Evolutionary conservation across 2,888 invertebrate genomes (phyloP).

Genomic region (Hirtodrosophila cameraria): DNA sequence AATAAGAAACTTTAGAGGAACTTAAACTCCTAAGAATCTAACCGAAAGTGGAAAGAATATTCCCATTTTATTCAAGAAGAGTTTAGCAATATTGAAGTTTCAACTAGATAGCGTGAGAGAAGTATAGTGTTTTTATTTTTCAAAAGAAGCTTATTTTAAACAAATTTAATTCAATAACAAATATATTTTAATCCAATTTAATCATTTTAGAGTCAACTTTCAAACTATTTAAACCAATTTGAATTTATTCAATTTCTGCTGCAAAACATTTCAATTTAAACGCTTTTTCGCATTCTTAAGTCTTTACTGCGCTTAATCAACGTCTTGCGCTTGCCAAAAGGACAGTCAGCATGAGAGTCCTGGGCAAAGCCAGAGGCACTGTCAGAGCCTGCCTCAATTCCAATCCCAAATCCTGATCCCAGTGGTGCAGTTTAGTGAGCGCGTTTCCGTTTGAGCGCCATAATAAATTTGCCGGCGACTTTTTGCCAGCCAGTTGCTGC

Average conservation of each 20-base stretch:
- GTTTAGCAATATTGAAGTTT: no score
- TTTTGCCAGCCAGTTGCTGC: constrained; percentile 68
- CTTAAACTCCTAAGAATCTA: no score
- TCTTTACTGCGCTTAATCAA: constrained; percentile 62
- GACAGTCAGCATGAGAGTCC: constrained; percentile 43
- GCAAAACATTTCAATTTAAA: constrained; percentile 31
- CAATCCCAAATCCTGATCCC: constrained; percentile 42
- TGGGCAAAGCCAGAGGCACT: constrained; percentile 15
- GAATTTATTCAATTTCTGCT: constrained; percentile 16
- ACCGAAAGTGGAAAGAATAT: no score
- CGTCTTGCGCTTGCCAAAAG: constrained; percentile 52
- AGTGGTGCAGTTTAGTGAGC: constrained; percentile 73
- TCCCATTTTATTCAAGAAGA: no score
- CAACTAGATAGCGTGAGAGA: no score
- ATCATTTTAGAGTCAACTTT: background rate
- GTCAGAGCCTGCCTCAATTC: background rate
- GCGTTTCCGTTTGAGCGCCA: constrained; percentile 72
- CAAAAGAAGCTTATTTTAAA: background rate
- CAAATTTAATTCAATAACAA: background rate
- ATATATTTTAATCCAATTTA: background rate
- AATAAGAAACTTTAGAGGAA: no score
- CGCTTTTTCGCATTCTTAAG: constrained; percentile 27
- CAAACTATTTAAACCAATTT: background rate
- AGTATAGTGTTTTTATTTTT: no score
- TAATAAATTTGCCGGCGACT: constrained; percentile 70